Conservation (phyloP, 1,140 invertebrate genomes). For the Drosophila prosaltans region DNA sequence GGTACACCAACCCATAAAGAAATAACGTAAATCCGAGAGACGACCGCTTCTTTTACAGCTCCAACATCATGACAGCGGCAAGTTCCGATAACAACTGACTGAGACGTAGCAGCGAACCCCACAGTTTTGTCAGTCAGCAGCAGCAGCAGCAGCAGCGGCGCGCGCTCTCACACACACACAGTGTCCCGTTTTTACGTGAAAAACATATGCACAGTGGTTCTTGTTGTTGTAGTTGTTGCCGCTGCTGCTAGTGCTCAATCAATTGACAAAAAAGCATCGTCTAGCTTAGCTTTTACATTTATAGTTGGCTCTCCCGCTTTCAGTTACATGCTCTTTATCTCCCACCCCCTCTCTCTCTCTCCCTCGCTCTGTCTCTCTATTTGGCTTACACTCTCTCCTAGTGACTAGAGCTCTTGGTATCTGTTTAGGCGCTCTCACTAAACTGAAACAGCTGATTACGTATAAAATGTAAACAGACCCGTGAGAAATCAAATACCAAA, state of each 20-base stretch:
- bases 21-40: constrained; percentile 13
- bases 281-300: constrained; percentile 58
- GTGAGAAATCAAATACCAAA: constrained; percentile 42
- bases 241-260: constrained; percentile 55
- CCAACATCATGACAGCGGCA: constrained; percentile 61
- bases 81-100: constrained; percentile 71
- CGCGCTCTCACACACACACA: constrained; percentile 18
- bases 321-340: constrained; percentile 3
- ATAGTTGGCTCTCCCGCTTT: constrained; percentile 21
- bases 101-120: constrained; percentile 32
- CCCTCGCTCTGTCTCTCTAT: not conserved
- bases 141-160: constrained; percentile 26
- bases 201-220: constrained; percentile 19
- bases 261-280: constrained; percentile 71
- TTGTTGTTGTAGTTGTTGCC: constrained; percentile 37
- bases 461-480: constrained; percentile 73
- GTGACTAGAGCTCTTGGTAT: not conserved
- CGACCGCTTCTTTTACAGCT: constrained; percentile 22
- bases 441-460: constrained; percentile 69
- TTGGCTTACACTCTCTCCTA: not conserved
- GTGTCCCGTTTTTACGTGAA: constrained; percentile 20
- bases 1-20: constrained; percentile 33
- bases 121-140: constrained; percentile 47
- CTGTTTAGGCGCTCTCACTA: constrained; percentile 49
- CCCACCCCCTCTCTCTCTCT: constrained; percentile 4